A percentile compares a stretch with the other conserved stretches of the same genome.
Evolutionary conservation across 1,140 invertebrate species (phyloP).

Genomic region (Drosophila lacteicornis): DNA sequence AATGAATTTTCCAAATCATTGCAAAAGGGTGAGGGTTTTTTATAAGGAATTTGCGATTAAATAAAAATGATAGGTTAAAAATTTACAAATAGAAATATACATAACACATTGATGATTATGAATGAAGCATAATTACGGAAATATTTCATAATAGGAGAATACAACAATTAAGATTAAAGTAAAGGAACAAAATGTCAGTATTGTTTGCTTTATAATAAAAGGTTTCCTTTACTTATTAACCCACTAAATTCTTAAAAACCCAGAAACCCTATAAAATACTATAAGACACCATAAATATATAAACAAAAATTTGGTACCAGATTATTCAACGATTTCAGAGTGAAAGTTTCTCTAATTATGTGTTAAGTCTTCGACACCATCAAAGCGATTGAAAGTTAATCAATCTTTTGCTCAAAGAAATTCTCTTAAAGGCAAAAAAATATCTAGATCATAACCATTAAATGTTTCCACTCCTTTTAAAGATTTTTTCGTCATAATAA

Average conservation of each 20-base stretch:
- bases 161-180: too few relatives aligned
- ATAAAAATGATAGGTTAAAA: too few relatives aligned
- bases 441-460: conserved; percentile 1
- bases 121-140: not conserved
- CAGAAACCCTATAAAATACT: not conserved
- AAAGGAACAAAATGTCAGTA: too few relatives aligned
- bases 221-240: not conserved
- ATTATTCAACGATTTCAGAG: conserved; percentile 6
- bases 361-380: not conserved
- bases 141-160: too few relatives aligned
- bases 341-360: conserved; percentile 3
- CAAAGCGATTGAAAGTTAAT: conserved; percentile 1
- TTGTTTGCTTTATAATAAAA: too few relatives aligned
- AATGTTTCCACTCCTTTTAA: not conserved
- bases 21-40: not conserved
- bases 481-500: not conserved
- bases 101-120: not conserved
- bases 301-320: not conserved
- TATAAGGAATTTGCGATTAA: not conserved
- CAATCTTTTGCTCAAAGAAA: not conserved
- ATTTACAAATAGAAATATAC: not conserved
- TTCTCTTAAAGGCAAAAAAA: not conserved
- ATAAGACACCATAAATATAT: not conserved
- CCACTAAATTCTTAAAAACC: not conserved
- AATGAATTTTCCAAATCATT: conserved; percentile 13